These are phyloP conservation scores for Agrotis exclamationis DNA, from an alignment of 2,888 invertebrate genomes.

Conservation along the genomic window DNA sequence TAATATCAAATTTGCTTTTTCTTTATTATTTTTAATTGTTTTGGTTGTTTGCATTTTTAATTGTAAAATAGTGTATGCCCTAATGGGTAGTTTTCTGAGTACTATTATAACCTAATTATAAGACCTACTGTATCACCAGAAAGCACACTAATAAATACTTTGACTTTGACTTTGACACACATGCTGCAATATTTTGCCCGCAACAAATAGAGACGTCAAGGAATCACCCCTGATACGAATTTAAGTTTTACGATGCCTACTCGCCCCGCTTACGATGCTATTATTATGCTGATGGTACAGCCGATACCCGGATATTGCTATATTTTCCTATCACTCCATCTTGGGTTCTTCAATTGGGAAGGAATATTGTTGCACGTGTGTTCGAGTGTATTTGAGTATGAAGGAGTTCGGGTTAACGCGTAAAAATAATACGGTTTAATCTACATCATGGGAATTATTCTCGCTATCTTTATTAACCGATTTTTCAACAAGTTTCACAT, in stretches of 20 bases:
- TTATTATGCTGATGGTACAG: constrained; percentile 62
- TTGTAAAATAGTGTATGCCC: too few species aligned
- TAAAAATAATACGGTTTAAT: constrained; percentile 16
- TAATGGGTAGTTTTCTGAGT: too few species aligned
- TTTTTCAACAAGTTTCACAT: too few species aligned
- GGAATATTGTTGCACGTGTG: constrained; percentile 45
- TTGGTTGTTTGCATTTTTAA: too few species aligned
- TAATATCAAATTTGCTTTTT: too few species aligned
- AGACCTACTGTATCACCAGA: too few species aligned
- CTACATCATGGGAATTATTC: neutral
- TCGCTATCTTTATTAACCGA: too few species aligned
- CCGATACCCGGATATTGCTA: constrained; percentile 55
- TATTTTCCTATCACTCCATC: constrained; percentile 61
- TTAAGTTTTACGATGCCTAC: constrained; percentile 71
- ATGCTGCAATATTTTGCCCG: constrained; percentile 4
- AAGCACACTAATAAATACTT: too few species aligned
- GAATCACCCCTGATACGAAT: constrained; percentile 73
- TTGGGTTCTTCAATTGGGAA: constrained; percentile 11
- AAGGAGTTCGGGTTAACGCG: neutral
- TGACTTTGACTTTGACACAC: too few species aligned
- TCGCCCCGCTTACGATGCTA: constrained; percentile 62
- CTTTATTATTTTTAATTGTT: too few species aligned
- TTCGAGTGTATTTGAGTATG: constrained; percentile 20
- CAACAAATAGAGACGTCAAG: constrained; percentile 68
- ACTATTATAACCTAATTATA: too few species aligned